These are phyloP conservation scores for Pelmatolapia mariae DNA, from an alignment of 2,113 vertebrate genomes.

Conservation along the genomic window DNA sequence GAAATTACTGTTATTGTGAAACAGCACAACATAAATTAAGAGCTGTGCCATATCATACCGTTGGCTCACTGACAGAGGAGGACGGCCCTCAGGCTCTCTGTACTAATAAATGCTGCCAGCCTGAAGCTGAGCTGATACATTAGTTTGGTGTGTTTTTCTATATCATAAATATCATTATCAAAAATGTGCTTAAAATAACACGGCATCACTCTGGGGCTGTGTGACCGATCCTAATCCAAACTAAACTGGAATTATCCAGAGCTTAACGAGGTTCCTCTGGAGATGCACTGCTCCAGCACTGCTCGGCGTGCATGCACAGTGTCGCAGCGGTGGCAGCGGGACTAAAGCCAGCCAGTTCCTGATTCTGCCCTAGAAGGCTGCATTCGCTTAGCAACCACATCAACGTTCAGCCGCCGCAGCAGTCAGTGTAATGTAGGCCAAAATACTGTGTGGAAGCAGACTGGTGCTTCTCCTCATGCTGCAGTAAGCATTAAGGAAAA, in stretches of 20 bases:
- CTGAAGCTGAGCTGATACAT: neutral
- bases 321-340: neutral
- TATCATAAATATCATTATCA: neutral
- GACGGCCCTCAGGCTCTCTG: neutral
- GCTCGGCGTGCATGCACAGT: neutral
- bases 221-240: neutral
- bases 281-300: neutral
- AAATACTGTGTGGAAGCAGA: constrained; percentile 11
- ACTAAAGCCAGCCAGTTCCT: constrained; percentile 8
- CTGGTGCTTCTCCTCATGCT: constrained; percentile 31
- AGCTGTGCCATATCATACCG: neutral
- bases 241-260: neutral
- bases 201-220: neutral
- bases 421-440: constrained; percentile 52
- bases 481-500: constrained; percentile 45
- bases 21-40: neutral
- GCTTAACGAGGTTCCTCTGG: neutral
- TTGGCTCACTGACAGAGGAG: neutral
- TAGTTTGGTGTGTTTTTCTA: neutral
- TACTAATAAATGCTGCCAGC: neutral
- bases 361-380: constrained; percentile 62
- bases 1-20: neutral
- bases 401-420: constrained; percentile 6
- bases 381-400: constrained; percentile 73
- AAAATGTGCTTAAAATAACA: neutral